Evolutionary conservation across 2,888 invertebrate species (phyloP), one percentile per base, ranked within the genome.

Genomic region (Bellardia pandia): DNA sequence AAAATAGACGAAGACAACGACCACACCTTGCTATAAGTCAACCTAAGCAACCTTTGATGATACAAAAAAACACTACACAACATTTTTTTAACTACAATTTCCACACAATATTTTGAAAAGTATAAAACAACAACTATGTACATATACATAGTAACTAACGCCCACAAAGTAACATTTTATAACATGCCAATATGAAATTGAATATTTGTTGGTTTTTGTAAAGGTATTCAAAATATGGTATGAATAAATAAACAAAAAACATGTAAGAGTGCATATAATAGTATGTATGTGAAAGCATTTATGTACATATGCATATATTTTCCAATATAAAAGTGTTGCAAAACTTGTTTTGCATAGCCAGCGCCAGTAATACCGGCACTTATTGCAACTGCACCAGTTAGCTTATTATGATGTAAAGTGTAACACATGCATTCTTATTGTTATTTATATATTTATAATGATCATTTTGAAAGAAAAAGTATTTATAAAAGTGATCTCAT

Each of bases 11-110:
- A 51, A 45, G 30, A 16, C 45, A 71, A 40, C 45, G 64, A 51
- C 69, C 85, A 68, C 88, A 85, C 88, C 82, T 79, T 78, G 56
- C 75, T 76, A 62, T 40, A 11, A 62, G 37, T 53, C 75, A 76
- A 81, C 11, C 9, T 71, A 79, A 79, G 62, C 40, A 76, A 53
- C 76, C 60, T 72, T 72, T 40, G 14, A 74, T 68, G 66, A 66
- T 53, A 58, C 48, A 58, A 66, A 58, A 23, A 56, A 9, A 45
- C 9, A 45, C 45, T 9, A 53, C n/a, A 60, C 33, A 60, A 40
- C 48, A 14, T 45, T 80, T 56, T 62, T 68, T 78, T 23, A 58
- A 37, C 42, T 23, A 23, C 37, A 53, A 14, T 77, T 64, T 64
- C 23, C 13, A 56, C 11, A 60, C 42, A 51, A 81, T 58, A 62